Evolutionary conservation across 2,113 vertebrate genomes (phyloP).

Genomic region (Neopipo cinnamomea): DNA sequence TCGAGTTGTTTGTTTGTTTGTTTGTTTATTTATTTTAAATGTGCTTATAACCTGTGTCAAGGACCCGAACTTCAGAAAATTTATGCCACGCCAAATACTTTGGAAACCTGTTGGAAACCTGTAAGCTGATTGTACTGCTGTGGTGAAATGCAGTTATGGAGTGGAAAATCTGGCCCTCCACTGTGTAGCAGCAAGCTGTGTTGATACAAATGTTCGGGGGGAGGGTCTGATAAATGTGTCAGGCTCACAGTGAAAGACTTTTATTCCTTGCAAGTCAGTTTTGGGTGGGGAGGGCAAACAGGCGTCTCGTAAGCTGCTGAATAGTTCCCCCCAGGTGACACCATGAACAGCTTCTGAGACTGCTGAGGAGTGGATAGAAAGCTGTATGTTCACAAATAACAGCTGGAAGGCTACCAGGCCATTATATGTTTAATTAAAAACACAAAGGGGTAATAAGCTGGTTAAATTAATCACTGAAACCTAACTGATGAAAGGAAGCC

Average conservation of each 20-base stretch:
- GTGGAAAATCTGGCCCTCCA: background rate
- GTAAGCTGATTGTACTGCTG: background rate
- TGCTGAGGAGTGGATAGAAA: background rate
- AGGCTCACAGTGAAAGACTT: background rate
- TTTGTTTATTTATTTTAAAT: background rate
- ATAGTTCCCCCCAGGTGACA: background rate
- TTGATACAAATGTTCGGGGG: background rate
- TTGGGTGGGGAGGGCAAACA: background rate
- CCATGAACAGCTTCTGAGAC: background rate
- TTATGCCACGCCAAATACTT: accelerated
- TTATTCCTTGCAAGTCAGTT: background rate
- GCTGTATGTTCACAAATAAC: background rate
- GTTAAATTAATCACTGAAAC: conserved; percentile 61
- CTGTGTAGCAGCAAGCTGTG: background rate
- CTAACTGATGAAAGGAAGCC: conserved; percentile 36
- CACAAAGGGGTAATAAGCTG: conserved; percentile 7
- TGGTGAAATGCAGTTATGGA: background rate
- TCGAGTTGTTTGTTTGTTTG: background rate
- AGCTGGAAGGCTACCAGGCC: background rate
- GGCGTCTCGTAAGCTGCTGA: background rate
- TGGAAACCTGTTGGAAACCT: background rate
- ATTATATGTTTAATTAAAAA: background rate
- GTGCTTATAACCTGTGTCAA: background rate
- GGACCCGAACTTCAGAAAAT: background rate
- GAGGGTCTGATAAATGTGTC: background rate